phyloP scores from a whole-genome alignment of 2,888 invertebrate species.

The Schizaphis graminum region DNA sequence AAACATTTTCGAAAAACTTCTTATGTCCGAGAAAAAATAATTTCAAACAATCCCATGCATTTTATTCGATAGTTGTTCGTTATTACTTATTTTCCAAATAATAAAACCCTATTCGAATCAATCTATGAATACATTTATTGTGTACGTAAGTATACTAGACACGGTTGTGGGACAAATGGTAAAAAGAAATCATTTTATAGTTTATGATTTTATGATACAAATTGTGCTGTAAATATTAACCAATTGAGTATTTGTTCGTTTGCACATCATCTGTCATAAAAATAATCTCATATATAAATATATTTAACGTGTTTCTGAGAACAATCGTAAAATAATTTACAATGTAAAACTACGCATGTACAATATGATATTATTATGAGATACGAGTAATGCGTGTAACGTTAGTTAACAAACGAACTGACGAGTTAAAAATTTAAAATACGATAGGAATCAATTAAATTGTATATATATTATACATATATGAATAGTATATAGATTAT shows the following conservation, averaged over 20 bases:
- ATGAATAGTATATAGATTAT: neutral
- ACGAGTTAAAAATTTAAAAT: neutral
- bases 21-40: neutral
- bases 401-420: neutral
- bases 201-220: constrained; percentile 55
- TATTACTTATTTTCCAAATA: neutral
- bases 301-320: neutral
- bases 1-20: neutral
- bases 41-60: neutral
- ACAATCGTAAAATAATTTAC: constrained; percentile 34
- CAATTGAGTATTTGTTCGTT: constrained; percentile 39
- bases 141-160: neutral
- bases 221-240: constrained; percentile 23
- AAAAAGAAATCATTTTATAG: neutral
- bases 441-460: neutral
- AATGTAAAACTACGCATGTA: neutral
- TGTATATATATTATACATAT: neutral
- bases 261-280: constrained; percentile 41
- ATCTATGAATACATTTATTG: neutral
- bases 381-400: neutral
- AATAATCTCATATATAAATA: constrained; percentile 37
- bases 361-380: neutral
- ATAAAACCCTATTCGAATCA: neutral
- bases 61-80: neutral
- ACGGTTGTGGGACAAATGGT: neutral